Evolutionary conservation across 2,888 invertebrate genomes (phyloP).

Genomic region (Pharmacophagus antenor): DNA sequence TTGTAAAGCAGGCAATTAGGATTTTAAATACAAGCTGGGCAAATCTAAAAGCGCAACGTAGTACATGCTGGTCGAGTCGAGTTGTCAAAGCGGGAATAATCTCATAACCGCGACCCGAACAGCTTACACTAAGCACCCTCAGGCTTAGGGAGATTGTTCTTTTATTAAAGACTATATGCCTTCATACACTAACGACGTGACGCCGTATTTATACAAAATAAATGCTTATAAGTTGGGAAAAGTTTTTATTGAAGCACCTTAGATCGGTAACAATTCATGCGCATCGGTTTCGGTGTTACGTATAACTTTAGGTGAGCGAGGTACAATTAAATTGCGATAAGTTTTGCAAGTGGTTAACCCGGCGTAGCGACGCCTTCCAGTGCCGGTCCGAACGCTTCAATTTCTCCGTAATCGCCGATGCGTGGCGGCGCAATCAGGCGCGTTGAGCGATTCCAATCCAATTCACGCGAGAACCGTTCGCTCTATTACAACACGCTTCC

Average conservation of each 20-base stretch:
- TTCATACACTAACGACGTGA: conserved; percentile 32
- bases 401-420: conserved; percentile 71
- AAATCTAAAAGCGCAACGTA: conserved; percentile 57
- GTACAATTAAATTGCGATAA: conserved; percentile 63
- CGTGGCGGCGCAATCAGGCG: conserved; percentile 75
- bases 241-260: conserved; percentile 8
- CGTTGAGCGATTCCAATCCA: conserved; percentile 73
- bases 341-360: conserved; percentile 68
- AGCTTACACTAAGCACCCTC: conserved; percentile 67
- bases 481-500: conserved; percentile 62
- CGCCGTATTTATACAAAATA: conserved; percentile 40
- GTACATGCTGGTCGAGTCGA: conserved; percentile 53
- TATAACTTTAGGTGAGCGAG: conserved; percentile 51
- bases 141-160: conserved; percentile 63
- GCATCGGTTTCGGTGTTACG: conserved; percentile 56
- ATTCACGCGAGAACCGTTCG: conserved; percentile 61
- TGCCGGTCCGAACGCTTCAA: conserved; percentile 70
- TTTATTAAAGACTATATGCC: conserved; percentile 51
- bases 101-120: conserved; percentile 68
- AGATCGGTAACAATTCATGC: conserved; percentile 47
- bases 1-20: conserved; percentile 62
- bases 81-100: conserved; percentile 75
- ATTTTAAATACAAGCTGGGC: conserved; percentile 57
- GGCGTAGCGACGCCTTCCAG: conserved; percentile 55
- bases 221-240: conserved; percentile 8